Base-by-base conservation (phyloP, 2,113 vertebrate genomes). In the Nothocercus nigrocapillus region DNA sequence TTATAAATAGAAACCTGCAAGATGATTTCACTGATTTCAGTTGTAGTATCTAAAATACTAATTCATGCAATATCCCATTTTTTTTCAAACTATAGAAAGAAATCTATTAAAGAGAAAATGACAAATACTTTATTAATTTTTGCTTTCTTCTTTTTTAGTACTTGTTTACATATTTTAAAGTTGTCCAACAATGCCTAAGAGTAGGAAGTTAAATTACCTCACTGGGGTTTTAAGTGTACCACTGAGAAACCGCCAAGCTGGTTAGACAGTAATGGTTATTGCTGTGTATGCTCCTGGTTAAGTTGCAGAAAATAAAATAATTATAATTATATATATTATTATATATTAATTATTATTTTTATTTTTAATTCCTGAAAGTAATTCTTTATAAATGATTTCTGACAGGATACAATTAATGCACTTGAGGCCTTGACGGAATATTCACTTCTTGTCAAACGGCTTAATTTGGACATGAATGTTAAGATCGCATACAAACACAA, bases 371-470 rank as follows among this genome's bases (percentile, higher is more conserved):
- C 36, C 28, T 73, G 68, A 16, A 67, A 42, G 73, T 49, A 78
- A 92, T 80, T 86, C 5, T 86, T 67, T 28, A 2, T 90, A 21
- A n/a, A 3, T 88, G 14, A 47, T 91, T 97, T 58, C 80, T 93
- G 64, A 66, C 94, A 99, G 99, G 99, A 99, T 96, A 98, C 98
- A 1, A 89, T 98, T 25, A 96, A 98, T 90, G 99, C 99, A 69
- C 97, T 99, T 5, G 98, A 99, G 86, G 98, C 98, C 7, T 53
- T 99, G 91, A 98, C 98, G 13, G 98, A 98, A 85, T 99, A 99
- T 96, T 98, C 95, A 70, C 93, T 96, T 24, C 53, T 98, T 40
- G n/a, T 93, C 54, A 96, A 94, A 56, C 95, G 90, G 36, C 80
- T 98, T 5, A 47, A 2, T 8, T 95, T 99, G 93, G 74, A 98